Percentiles rank a stretch among this genome's conserved stretches.
phyloP scores from a whole-genome alignment of 1,140 invertebrate genomes.

The Sinonovacula constricta region DNA sequence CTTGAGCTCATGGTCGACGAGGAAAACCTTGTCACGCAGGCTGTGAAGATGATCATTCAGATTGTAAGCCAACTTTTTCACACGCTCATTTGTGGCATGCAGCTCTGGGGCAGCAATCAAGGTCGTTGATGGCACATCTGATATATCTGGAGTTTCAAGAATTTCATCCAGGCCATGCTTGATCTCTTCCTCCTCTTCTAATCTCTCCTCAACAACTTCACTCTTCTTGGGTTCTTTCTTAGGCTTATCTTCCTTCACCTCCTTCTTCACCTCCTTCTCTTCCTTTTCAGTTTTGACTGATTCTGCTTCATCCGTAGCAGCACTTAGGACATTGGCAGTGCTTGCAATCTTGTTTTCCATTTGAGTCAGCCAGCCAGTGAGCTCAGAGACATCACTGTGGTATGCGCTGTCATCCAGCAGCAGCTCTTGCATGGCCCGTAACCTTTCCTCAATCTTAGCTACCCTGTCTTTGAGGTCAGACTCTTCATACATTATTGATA shows the following conservation, averaged over 20 bases:
- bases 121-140: slow-evolving; percentile 7
- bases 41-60: slow-evolving; percentile 60
- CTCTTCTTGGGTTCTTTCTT: slow-evolving; percentile 11
- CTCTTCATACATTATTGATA: slow-evolving; percentile 27
- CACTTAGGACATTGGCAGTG: not conserved
- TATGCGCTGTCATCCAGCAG: slow-evolving; percentile 58
- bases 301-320: slow-evolving; percentile 10
- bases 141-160: not conserved
- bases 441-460: slow-evolving; percentile 49
- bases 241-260: not conserved
- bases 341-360: slow-evolving; percentile 44
- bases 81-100: slow-evolving; percentile 49
- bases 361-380: slow-evolving; percentile 47
- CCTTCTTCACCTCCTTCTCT: slow-evolving; percentile 12
- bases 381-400: slow-evolving; percentile 55
- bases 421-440: slow-evolving; percentile 56
- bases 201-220: slow-evolving; percentile 27
- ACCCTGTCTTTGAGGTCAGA: slow-evolving; percentile 46
- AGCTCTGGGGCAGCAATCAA: slow-evolving; percentile 21
- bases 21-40: slow-evolving; percentile 56
- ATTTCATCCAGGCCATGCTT: slow-evolving; percentile 51
- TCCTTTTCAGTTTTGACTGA: slow-evolving; percentile 11
- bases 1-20: slow-evolving; percentile 59
- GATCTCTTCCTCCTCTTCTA: slow-evolving; percentile 21
- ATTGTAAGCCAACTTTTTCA: slow-evolving; percentile 47